A percentile compares a stretch with the other conserved stretches of the same genome.
Evolutionary conservation across 2,113 vertebrate genomes (phyloP).

Genomic region (Microcebus ravelobensis): DNA sequence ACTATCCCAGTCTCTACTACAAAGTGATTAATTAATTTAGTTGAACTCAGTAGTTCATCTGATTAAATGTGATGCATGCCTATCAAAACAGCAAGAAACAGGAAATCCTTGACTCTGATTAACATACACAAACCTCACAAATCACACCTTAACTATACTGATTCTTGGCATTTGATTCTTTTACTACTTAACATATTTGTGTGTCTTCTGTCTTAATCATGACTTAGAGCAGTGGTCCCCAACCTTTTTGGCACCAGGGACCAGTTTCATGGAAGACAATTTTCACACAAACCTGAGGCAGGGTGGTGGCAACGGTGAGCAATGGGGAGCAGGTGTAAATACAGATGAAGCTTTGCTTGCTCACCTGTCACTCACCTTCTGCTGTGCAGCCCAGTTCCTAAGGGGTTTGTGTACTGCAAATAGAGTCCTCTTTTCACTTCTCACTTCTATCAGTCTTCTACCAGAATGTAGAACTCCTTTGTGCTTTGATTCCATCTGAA

Average conservation of each 20-base stretch:
- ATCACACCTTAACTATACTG: neutral
- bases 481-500: neutral
- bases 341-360: too few relatives aligned
- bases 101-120: neutral
- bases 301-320: too few relatives aligned
- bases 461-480: neutral
- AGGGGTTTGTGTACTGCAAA: too few relatives aligned
- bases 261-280: too few relatives aligned
- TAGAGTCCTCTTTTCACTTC: neutral
- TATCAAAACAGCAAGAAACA: neutral
- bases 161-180: neutral
- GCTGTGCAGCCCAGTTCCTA: too few relatives aligned
- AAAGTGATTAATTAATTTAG: neutral
- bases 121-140: neutral
- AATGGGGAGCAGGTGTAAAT: too few relatives aligned
- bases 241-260: too few relatives aligned
- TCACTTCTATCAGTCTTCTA: neutral
- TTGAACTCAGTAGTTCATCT: neutral
- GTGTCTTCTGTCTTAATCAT: neutral
- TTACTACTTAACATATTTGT: neutral
- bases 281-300: too few relatives aligned
- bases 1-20: neutral
- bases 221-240: too few relatives aligned
- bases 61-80: too few relatives aligned
- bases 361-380: too few relatives aligned